A percentile compares a stretch with the other conserved stretches of the same genome.
These are phyloP conservation scores for Erythrocercus mccallii DNA, from an alignment of 2,113 vertebrate genomes.

Conservation along the genomic window DNA sequence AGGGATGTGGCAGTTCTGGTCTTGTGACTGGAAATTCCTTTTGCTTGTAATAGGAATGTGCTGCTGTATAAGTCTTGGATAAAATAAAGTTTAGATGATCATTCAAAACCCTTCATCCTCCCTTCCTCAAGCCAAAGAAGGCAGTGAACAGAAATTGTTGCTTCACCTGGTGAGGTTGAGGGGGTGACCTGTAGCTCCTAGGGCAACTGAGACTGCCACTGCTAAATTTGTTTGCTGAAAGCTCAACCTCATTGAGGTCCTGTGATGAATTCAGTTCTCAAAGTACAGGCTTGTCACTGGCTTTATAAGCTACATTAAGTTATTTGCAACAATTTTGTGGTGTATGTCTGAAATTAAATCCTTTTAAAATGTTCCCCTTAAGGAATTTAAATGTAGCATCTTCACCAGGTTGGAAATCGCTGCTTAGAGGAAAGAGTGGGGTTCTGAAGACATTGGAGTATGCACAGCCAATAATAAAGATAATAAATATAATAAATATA, in stretches of 20 bases:
- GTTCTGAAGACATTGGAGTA: background rate
- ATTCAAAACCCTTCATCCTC: background rate
- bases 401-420: background rate
- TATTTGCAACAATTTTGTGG: background rate
- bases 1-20: background rate
- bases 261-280: background rate
- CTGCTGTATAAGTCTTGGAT: background rate
- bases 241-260: background rate
- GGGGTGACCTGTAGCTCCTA: background rate
- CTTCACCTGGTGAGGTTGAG: background rate
- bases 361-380: background rate
- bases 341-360: background rate
- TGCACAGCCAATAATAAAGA: background rate
- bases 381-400: background rate
- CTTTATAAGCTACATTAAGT: background rate
- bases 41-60: fast-evolving
- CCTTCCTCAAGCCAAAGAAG: background rate
- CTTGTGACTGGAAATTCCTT: background rate
- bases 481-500: too few relatives aligned
- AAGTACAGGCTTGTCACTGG: background rate
- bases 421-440: background rate
- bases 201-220: background rate
- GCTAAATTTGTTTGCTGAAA: background rate
- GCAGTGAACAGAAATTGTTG: background rate
- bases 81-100: background rate